phyloP scores from a whole-genome alignment of 2,888 invertebrate genomes.

The Pediacus dermestoides region DNA sequence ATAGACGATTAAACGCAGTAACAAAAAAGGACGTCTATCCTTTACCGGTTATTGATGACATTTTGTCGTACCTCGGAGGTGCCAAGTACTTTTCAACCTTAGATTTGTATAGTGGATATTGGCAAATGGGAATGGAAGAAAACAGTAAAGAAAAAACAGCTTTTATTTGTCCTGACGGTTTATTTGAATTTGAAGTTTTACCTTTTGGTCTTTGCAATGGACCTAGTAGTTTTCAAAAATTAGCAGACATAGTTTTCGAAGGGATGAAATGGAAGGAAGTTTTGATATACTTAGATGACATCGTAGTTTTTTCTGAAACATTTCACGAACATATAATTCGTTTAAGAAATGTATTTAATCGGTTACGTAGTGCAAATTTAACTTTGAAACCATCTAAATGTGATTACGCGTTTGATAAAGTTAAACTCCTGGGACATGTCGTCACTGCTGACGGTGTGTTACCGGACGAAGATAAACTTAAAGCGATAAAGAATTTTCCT shows the following conservation, averaged over 20 bases:
- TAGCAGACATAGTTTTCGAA: slow-evolving; percentile 15
- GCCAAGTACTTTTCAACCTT: slow-evolving; percentile 32
- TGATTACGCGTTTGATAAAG: slow-evolving; percentile 12
- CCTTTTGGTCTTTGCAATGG: slow-evolving; percentile 40
- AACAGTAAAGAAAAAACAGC: slow-evolving; percentile 35
- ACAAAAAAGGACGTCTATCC: slow-evolving; percentile 37
- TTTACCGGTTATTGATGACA: slow-evolving; percentile 37
- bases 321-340: slow-evolving; percentile 14
- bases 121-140: slow-evolving; percentile 35
- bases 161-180: slow-evolving; percentile 36
- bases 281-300: slow-evolving; percentile 18
- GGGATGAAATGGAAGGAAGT: slow-evolving; percentile 10
- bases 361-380: slow-evolving; percentile 12
- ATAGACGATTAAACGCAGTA: slow-evolving; percentile 32
- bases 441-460: slow-evolving; percentile 12
- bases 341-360: slow-evolving; percentile 13
- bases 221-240: slow-evolving; percentile 35
- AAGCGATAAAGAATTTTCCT: slow-evolving; percentile 31
- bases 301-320: slow-evolving; percentile 13
- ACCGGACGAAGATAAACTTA: slow-evolving; percentile 13
- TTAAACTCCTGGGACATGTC: slow-evolving; percentile 18
- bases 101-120: slow-evolving; percentile 34
- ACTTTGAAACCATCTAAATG: slow-evolving; percentile 21
- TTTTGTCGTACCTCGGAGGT: slow-evolving; percentile 28
- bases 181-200: slow-evolving; percentile 37